Conservation (phyloP, 2,888 invertebrate species). For the Trichacis sp. region DNA sequence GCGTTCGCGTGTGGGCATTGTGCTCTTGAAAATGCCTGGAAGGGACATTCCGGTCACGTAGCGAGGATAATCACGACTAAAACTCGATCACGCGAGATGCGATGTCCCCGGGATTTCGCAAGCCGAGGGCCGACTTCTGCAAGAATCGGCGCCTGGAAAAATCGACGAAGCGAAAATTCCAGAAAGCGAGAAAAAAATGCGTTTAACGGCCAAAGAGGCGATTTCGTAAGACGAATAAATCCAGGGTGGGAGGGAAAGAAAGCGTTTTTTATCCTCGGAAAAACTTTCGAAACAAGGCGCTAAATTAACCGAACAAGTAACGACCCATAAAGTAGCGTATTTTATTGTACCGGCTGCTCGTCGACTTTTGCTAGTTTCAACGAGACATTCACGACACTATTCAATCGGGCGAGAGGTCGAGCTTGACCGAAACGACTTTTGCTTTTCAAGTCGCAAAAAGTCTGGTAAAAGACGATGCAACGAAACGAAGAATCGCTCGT, state of each 20-base stretch:
- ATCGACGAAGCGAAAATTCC: no score
- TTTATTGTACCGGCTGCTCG: neutral
- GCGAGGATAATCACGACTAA: constrained; percentile 19
- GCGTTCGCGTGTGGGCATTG: constrained; percentile 25
- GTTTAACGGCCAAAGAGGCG: neutral
- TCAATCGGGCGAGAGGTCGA: neutral
- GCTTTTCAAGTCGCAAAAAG: no score
- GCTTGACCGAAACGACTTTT: no score
- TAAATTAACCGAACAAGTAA: neutral
- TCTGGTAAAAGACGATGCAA: constrained; percentile 7
- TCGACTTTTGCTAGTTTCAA: neutral
- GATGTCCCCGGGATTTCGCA: constrained; percentile 11
- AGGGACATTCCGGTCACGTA: constrained; percentile 26
- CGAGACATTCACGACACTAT: neutral
- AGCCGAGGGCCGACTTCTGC: no score
- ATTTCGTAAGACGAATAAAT: neutral
- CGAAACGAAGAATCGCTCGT: constrained; percentile 12
- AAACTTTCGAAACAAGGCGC: neutral
- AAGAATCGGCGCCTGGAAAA: neutral
- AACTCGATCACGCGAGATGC: constrained; percentile 27
- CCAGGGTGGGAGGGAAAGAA: no score
- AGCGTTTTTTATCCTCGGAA: neutral
- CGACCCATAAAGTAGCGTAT: neutral
- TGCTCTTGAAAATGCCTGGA: constrained; percentile 15
- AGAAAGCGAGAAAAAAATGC: no score